These are phyloP conservation scores for Catostomus latipinnis DNA, from an alignment of 2,797 vertebrate genomes.

Conservation along the genomic window DNA sequence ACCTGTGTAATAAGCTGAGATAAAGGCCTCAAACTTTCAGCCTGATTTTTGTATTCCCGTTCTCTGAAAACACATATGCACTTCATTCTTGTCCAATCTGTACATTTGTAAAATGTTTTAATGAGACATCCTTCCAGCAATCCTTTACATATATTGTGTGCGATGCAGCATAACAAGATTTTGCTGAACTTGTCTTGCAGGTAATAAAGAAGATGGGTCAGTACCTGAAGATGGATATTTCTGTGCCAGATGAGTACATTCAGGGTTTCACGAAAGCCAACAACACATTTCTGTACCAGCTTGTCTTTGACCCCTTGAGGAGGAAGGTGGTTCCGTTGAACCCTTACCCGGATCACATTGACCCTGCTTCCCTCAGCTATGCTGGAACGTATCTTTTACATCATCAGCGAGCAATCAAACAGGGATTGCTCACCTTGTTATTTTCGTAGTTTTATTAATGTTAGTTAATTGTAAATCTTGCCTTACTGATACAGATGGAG, in stretches of 20 bases:
- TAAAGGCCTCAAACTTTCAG: background rate
- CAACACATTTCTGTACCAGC: constrained; percentile 96
- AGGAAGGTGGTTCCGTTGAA: constrained; percentile 91
- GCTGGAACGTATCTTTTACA: constrained; percentile 92
- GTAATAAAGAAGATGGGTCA: constrained; percentile 96
- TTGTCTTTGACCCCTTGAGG: constrained; percentile 91
- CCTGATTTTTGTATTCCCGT: background rate
- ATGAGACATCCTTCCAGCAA: too few relatives aligned
- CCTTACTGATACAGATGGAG: background rate
- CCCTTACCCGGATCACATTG: constrained; percentile 82
- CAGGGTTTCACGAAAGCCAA: constrained; percentile 91
- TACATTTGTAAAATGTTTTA: background rate
- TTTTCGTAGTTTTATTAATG: background rate
- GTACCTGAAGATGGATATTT: constrained; percentile 92
- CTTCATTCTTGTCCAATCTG: background rate
- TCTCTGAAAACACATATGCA: background rate
- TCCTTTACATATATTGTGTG: too few relatives aligned
- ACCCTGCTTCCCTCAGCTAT: constrained; percentile 83
- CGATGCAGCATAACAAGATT: background rate
- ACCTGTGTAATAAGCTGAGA: background rate
- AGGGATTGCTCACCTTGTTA: background rate
- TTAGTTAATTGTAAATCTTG: background rate
- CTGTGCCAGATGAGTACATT: constrained; percentile 87
- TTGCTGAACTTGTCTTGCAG: constrained; percentile 67
- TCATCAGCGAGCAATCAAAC: background rate